Conservation (phyloP, 2,113 vertebrate genomes). For the Sminthopsis crassicaudata region DNA sequence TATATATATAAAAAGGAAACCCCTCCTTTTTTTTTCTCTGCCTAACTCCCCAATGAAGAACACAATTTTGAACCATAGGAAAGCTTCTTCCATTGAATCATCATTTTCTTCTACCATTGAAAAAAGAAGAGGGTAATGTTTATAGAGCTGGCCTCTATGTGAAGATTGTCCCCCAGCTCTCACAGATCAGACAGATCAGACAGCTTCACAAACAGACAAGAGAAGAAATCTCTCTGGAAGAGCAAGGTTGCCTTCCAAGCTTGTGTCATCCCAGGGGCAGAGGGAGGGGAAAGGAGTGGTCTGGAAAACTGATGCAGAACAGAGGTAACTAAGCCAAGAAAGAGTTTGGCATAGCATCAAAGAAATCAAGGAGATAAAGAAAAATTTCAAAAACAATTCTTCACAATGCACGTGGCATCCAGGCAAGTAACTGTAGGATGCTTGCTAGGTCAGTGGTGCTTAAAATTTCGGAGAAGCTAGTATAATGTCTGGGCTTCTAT, state of each 20-base stretch:
- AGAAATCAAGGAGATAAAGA: slow-evolving; percentile 47
- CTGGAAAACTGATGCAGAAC: slow-evolving; percentile 28
- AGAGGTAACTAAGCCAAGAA: slow-evolving; percentile 42
- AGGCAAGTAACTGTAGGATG: slow-evolving; percentile 3
- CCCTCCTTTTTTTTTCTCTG: not conserved
- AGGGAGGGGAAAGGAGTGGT: not conserved
- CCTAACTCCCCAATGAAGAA: not conserved
- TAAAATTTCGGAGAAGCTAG: slow-evolving; percentile 41
- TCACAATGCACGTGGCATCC: slow-evolving; percentile 43
- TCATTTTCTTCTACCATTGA: not conserved
- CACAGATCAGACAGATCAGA: not conserved
- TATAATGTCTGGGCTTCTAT: slow-evolving; percentile 54
- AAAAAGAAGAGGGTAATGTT: not conserved
- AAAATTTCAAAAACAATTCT: not conserved
- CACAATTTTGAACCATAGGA: not conserved
- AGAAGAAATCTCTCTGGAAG: not conserved
- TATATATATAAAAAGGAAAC: not conserved
- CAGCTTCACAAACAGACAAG: slow-evolving; percentile 34
- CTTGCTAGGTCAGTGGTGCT: not conserved
- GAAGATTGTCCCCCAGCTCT: not conserved
- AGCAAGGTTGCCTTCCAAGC: not conserved
- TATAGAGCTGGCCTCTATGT: not conserved
- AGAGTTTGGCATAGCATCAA: slow-evolving; percentile 26
- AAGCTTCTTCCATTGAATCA: not conserved
- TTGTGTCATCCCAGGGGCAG: not conserved